Evolutionary conservation across 37 sponge, comb jelly and placozoan species (phyloP).

Genomic region (Axinella damicornis): DNA sequence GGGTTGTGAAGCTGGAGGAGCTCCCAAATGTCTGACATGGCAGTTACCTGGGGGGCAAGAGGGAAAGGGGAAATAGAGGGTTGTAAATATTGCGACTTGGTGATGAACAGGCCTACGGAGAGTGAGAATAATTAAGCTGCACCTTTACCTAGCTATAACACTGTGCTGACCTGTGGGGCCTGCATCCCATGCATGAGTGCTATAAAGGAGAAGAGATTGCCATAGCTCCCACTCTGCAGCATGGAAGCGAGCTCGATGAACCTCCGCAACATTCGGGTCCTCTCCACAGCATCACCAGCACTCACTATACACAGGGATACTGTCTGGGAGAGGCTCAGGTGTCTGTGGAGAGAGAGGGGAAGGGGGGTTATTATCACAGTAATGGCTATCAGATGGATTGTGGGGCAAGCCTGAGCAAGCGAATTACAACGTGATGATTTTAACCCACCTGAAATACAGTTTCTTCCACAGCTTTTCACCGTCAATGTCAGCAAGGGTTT

Average conservation of each 20-base stretch:
- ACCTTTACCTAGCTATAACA: too few relatives aligned
- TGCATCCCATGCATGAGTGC: constrained; percentile 72
- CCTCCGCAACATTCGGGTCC: constrained; percentile 47
- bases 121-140: neutral
- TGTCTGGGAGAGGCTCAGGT: constrained; percentile 64
- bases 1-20: constrained; percentile 44
- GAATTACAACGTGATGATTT: too few relatives aligned
- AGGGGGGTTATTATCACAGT: neutral
- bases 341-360: constrained; percentile 37
- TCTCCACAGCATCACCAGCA: constrained; percentile 47
- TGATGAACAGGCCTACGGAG: too few relatives aligned
- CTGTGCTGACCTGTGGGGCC: constrained; percentile 59
- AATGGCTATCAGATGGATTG: neutral
- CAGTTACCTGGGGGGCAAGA: constrained; percentile 45
- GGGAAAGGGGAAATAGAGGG: neutral
- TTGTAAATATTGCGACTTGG: too few relatives aligned
- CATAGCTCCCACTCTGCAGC: constrained; percentile 66
- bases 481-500: constrained; percentile 60
- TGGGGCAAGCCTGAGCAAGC: too few relatives aligned
- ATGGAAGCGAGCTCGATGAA: constrained; percentile 71
- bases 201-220: constrained; percentile 75
- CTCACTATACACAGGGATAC: constrained; percentile 49
- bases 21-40: constrained; percentile 60
- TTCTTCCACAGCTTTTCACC: constrained; percentile 84
- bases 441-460: constrained; percentile 66